Conservation (phyloP, 2,113 vertebrate genomes). For the Salvelinus alpinus region DNA sequence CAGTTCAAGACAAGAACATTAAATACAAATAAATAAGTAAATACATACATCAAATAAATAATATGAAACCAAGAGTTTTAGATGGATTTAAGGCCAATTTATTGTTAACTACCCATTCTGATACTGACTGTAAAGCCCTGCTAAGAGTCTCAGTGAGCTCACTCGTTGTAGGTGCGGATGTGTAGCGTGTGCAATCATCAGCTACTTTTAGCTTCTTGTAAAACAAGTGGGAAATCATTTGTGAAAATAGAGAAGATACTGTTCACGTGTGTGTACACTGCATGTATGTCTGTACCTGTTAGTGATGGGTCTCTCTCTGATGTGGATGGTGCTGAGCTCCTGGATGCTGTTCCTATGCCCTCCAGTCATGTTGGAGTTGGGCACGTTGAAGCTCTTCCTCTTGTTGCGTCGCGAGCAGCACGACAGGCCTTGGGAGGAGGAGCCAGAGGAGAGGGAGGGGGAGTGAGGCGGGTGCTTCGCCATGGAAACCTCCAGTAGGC, state of each 20-base stretch:
- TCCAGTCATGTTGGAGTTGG: conserved; percentile 76
- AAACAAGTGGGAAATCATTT: background rate
- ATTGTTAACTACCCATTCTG: too few relatives aligned
- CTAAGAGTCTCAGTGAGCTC: too few relatives aligned
- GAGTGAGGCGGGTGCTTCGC: conserved; percentile 83
- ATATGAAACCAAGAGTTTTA: background rate
- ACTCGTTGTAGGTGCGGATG: background rate
- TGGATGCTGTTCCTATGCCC: conserved; percentile 82
- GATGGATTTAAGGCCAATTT: background rate
- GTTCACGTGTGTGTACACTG: background rate
- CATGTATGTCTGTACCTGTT: conserved; percentile 79
- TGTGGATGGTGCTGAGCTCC: conserved; percentile 96
- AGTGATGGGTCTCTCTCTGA: conserved; percentile 83
- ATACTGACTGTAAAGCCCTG: too few relatives aligned
- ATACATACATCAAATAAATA: too few relatives aligned
- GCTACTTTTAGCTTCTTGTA: too few relatives aligned
- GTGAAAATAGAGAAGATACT: background rate
- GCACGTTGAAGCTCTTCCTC: conserved; percentile 87
- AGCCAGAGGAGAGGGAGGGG: conserved; percentile 78
- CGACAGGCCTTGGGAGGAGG: conserved; percentile 77
- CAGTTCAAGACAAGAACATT: too few relatives aligned
- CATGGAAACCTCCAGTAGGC: conserved; percentile 83
- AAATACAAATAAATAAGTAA: too few relatives aligned
- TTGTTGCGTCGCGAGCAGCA: conserved; percentile 89
- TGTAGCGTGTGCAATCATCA: background rate